Percentiles rank a stretch among this genome's conserved stretches.
Conservation (phyloP, 2,888 invertebrate species). For the Plebejus melissa region DNA sequence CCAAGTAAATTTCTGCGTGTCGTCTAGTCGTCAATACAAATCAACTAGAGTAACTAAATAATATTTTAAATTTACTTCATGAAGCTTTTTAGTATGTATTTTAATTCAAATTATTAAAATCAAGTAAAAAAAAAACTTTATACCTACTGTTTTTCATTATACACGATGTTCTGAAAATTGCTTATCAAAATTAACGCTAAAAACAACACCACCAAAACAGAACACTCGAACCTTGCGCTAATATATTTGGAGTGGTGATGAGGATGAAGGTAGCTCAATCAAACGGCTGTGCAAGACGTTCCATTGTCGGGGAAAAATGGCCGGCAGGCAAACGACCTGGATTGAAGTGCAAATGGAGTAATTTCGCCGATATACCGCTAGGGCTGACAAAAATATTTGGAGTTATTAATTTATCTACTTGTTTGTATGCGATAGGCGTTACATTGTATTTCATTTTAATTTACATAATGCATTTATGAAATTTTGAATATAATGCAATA, state of each 20-base stretch:
- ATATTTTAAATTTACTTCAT: no score
- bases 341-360: constrained; percentile 77
- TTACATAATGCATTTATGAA: no score
- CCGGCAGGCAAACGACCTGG: constrained; percentile 72
- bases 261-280: constrained; percentile 39
- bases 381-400: background rate
- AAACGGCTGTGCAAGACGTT: constrained; percentile 40
- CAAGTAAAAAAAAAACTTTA: no score
- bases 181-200: background rate
- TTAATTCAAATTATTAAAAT: no score
- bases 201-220: background rate
- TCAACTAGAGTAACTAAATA: no score
- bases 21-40: no score
- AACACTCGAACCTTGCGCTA: constrained; percentile 3
- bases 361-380: constrained; percentile 44
- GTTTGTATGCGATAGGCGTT: background rate
- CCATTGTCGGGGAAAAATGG: constrained; percentile 62
- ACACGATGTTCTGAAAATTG: background rate
- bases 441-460: no score
- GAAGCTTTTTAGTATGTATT: no score
- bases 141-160: no score
- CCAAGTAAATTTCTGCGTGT: no score
- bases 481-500: no score
- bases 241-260: constrained; percentile 14
- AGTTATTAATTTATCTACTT: background rate